Conservation (phyloP, 1,140 invertebrate genomes). For the Macrosteles quadrilineatus region DNA sequence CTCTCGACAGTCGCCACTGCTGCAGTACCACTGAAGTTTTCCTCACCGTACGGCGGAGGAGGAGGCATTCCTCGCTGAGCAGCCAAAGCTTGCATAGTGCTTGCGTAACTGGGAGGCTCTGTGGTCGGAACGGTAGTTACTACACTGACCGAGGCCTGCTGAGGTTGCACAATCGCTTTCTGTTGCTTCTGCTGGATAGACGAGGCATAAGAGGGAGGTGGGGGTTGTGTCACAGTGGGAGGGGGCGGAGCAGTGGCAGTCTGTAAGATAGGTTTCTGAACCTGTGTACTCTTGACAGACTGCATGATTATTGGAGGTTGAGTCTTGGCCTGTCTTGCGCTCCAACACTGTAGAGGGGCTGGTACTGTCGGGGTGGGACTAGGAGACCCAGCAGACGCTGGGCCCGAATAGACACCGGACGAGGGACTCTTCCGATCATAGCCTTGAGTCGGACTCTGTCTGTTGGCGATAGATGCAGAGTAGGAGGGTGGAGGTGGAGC, state of each 20-base stretch:
- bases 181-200: slow-evolving; percentile 74
- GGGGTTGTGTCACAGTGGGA: slow-evolving; percentile 58
- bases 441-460: slow-evolving; percentile 82
- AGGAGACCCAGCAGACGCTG: slow-evolving; percentile 76
- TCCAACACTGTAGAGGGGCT: slow-evolving; percentile 72
- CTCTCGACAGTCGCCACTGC: slow-evolving; percentile 52
- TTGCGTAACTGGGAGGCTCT: slow-evolving; percentile 89
- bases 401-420: slow-evolving; percentile 77
- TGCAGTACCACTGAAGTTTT: slow-evolving; percentile 28
- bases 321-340: slow-evolving; percentile 77
- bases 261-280: slow-evolving; percentile 90
- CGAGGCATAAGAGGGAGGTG: slow-evolving; percentile 75
- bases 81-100: slow-evolving; percentile 82
- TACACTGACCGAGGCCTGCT: slow-evolving; percentile 51
- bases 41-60: slow-evolving; percentile 46
- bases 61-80: slow-evolving; percentile 58
- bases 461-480: slow-evolving; percentile 79
- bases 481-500: slow-evolving; percentile 81
- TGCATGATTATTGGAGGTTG: slow-evolving; percentile 96
- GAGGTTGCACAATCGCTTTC: slow-evolving; percentile 51
- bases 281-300: slow-evolving; percentile 91
- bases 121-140: slow-evolving; percentile 69
- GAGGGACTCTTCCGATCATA: slow-evolving; percentile 71
- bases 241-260: slow-evolving; percentile 88
- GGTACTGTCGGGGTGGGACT: slow-evolving; percentile 68